These are phyloP conservation scores for Oncorhynchus keta DNA, from an alignment of 2,113 vertebrate species.

Conservation along the genomic window DNA sequence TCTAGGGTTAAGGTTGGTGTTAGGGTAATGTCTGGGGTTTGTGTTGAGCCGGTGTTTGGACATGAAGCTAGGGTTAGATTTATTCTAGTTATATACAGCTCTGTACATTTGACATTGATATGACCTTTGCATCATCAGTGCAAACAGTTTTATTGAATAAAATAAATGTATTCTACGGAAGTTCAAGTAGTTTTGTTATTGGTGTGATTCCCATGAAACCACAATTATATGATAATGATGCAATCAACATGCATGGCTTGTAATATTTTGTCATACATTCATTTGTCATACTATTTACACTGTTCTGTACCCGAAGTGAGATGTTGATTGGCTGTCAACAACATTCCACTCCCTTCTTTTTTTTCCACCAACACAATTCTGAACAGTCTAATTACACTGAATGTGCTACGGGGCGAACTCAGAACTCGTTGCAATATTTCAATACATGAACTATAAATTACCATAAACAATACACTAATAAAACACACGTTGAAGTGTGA, in stretches of 20 bases:
- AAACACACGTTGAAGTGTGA: conserved; percentile 56
- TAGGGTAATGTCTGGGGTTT: too few relatives aligned
- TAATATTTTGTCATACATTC: conserved; percentile 38
- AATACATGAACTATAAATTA: conserved; percentile 80
- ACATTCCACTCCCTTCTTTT: conserved; percentile 59
- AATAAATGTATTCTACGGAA: too few relatives aligned
- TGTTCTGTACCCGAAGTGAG: conserved; percentile 57
- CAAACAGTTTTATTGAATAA: too few relatives aligned
- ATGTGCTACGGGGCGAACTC: conserved; percentile 67
- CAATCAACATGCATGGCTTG: too few relatives aligned
- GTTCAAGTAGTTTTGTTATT: too few relatives aligned
- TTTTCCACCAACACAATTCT: conserved; percentile 53
- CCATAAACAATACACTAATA: conserved; percentile 71
- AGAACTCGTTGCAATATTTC: conserved; percentile 72
- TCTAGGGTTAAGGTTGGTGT: too few relatives aligned
- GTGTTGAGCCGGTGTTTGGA: background rate
- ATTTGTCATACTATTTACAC: conserved; percentile 56
- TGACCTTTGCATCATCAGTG: too few relatives aligned
- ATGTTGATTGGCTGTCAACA: conserved; percentile 79
- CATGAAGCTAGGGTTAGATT: conserved; percentile 2
- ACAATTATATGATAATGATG: too few relatives aligned
- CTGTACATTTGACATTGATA: too few relatives aligned
- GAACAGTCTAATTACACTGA: conserved; percentile 72
- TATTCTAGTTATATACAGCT: too few relatives aligned
- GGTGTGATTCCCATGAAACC: too few relatives aligned